Evolutionary conservation across 2,113 vertebrate species (phyloP).

Genomic region (Nannobrachium achirus): DNA sequence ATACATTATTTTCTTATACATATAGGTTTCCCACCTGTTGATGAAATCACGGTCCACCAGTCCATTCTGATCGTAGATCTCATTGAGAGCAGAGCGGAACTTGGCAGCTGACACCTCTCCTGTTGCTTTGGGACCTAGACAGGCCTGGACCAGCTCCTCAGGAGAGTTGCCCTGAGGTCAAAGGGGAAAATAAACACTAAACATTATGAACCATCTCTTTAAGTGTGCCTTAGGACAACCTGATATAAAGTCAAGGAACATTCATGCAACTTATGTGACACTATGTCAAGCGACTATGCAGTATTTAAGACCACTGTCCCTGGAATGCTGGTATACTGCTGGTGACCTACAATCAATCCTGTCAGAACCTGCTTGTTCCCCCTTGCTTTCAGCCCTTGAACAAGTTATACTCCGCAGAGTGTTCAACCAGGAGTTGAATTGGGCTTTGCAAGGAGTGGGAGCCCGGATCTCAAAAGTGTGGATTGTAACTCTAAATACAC

Average conservation of each 20-base stretch:
- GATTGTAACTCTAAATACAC: too few relatives aligned
- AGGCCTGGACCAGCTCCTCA: conserved; percentile 74
- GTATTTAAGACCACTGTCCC: neutral
- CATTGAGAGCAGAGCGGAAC: conserved; percentile 71
- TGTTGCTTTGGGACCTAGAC: conserved; percentile 69
- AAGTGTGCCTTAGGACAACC: too few relatives aligned
- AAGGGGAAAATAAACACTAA: conserved; percentile 6
- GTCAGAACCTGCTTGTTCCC: too few relatives aligned
- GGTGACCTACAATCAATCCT: too few relatives aligned
- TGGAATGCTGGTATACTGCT: neutral
- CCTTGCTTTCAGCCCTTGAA: too few relatives aligned
- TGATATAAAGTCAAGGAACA: too few relatives aligned
- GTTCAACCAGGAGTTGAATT: too few relatives aligned
- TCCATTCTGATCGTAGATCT: conserved; percentile 72
- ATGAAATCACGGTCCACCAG: conserved; percentile 69
- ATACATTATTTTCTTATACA: neutral
- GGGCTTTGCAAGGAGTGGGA: too few relatives aligned
- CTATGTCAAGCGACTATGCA: neutral
- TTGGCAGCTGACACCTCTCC: conserved; percentile 75
- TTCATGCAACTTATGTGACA: too few relatives aligned
- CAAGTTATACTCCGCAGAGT: too few relatives aligned
- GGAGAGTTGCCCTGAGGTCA: conserved; percentile 66
- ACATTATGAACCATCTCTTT: too few relatives aligned
- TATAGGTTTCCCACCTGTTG: conserved; percentile 48
- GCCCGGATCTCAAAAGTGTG: too few relatives aligned